phyloP scores from a whole-genome alignment of 2,113 vertebrate genomes.

The Lontra canadensis region DNA sequence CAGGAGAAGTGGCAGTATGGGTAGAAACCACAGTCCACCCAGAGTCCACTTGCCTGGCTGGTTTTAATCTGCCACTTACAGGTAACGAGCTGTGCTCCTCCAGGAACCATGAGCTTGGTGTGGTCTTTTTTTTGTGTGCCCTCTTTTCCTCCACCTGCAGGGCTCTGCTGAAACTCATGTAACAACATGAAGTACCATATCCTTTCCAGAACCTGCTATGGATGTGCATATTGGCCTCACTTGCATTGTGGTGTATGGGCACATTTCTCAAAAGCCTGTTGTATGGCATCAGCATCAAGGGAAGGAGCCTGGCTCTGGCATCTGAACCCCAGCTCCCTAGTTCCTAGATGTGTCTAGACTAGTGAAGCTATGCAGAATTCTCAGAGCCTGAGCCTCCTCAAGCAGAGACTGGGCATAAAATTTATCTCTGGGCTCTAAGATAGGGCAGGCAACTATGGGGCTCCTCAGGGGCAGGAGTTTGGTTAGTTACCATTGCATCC shows the following conservation, averaged over 20 bases:
- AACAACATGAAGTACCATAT: slow-evolving; percentile 99
- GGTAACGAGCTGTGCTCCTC: neutral
- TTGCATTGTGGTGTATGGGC: neutral
- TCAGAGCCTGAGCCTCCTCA: neutral
- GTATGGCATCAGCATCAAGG: neutral
- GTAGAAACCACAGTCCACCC: neutral
- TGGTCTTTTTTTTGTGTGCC: neutral
- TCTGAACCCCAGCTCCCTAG: too few relatives aligned
- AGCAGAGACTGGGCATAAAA: neutral
- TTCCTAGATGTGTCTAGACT: neutral
- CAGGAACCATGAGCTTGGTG: neutral
- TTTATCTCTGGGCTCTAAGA: neutral
- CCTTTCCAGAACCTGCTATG: slow-evolving; percentile 98
- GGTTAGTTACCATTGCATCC: neutral
- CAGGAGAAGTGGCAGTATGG: neutral
- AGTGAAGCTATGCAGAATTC: neutral
- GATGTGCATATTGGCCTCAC: slow-evolving; percentile 89
- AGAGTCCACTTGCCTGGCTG: rapidly evolving
- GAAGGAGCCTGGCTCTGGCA: neutral
- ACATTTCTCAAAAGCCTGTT: neutral
- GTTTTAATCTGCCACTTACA: neutral
- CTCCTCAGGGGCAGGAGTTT: neutral
- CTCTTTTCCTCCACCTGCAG: slow-evolving; percentile 78
- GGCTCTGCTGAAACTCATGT: slow-evolving; percentile 95
- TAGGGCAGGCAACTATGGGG: neutral